Evolutionary conservation across 2,888 invertebrate species (phyloP).

Genomic region (Syrphus vitripennis): DNA sequence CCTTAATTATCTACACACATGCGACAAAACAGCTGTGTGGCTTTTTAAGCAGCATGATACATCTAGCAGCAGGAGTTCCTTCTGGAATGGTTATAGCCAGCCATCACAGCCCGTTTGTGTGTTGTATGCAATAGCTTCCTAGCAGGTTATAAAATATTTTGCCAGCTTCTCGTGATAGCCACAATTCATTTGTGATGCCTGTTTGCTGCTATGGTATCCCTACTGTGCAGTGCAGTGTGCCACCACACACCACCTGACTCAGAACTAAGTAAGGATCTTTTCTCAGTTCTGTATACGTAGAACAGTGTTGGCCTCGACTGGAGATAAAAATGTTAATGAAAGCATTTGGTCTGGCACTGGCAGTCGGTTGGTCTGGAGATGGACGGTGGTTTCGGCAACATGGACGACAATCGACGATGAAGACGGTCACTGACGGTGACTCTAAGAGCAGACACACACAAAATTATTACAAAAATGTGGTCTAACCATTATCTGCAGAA

Average conservation of each 20-base stretch:
- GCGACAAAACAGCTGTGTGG: slow-evolving; percentile 67
- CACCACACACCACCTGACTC: slow-evolving; percentile 51
- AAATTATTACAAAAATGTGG: slow-evolving; percentile 56
- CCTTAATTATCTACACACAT: slow-evolving; percentile 63
- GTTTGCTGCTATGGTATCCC: background rate
- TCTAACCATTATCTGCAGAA: slow-evolving; percentile 57
- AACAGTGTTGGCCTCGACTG: slow-evolving; percentile 30
- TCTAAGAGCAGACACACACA: slow-evolving; percentile 14
- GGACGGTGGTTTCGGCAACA: slow-evolving; percentile 14
- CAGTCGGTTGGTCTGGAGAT: background rate
- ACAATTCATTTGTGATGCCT: slow-evolving; percentile 38
- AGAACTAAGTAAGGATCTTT: slow-evolving; percentile 52
- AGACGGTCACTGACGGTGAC: background rate
- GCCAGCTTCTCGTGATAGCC: slow-evolving; percentile 61
- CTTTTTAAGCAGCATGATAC: slow-evolving; percentile 26
- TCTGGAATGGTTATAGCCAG: slow-evolving; percentile 14
- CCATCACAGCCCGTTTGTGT: background rate
- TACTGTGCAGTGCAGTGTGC: background rate
- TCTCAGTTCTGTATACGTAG: slow-evolving; percentile 7
- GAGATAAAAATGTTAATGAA: slow-evolving; percentile 65
- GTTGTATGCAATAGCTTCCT: slow-evolving; percentile 7
- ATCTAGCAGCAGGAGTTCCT: slow-evolving; percentile 13
- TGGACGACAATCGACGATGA: background rate
- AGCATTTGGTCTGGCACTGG: slow-evolving; percentile 33
- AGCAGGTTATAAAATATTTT: slow-evolving; percentile 66